Base-by-base conservation (phyloP, 1,140 invertebrate genomes). In the Hermatobates lingyangjiaoensis region DNA sequence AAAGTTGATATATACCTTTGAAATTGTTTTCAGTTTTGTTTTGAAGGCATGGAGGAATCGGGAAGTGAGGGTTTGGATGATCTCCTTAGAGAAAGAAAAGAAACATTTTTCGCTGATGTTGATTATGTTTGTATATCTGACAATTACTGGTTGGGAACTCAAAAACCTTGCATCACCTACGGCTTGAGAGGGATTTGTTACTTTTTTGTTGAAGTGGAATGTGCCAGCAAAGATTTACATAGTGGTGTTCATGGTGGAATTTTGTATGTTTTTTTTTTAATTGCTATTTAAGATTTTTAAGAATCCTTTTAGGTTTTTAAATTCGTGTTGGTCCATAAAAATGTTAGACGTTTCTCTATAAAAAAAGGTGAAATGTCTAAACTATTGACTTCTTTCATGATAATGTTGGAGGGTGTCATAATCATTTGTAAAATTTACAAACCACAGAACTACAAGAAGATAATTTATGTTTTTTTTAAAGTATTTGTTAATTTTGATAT, bases 31-130 rank as follows among this genome's bases (percentile, higher is more conserved):
- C 61, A 86, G 75, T 97, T 98, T 70, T 76, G 88, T 20, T 90
- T 98, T 64, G 94, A 98, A 75, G 92, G 88, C 42, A 98, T 98
- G 94, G 95, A 98, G 71, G 95, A 98, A 68, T 85, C 79, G 60
- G 93, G 94, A 5, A 96, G 91, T 54, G 86, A 90, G 67, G 94
- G 94, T 26, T 69, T 98, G 12, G 91, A 98, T 65, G 83, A 89
- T 2, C 66, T 96, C 15, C 68, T 98, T 1, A 68, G 76, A 55
- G 63, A 76, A 3, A 70, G 74, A 55, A 90, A 91, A 65, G 72
- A 80, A 51, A 69, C 66, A 48, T 98, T 95, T 64, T 72, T 97
- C 15, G 72, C 78, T 50, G 74, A 77, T 63, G 79, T 93, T 0
- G 93, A 98, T 65, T 96, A 80, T 70, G 88, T 96, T 27, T 97